Conservation (phyloP, 2,113 vertebrate genomes). For the Prunella fulvescens region DNA sequence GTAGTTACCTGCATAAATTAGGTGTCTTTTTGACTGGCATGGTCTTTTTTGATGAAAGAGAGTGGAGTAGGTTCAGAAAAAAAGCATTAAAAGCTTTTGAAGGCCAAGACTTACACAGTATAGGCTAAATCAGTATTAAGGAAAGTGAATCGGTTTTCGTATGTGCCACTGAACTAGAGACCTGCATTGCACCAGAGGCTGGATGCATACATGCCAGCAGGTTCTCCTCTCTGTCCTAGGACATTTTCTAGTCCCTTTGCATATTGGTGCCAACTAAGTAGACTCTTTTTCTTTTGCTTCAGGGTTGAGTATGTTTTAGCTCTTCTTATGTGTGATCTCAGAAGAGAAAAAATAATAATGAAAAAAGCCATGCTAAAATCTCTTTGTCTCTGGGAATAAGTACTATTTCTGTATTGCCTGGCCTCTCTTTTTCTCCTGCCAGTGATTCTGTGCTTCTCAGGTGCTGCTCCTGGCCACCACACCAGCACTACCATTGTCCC, state of each 20-base stretch:
- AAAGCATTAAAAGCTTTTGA: not conserved
- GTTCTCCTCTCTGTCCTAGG: not conserved
- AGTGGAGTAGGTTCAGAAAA: not conserved
- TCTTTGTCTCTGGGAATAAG: not conserved
- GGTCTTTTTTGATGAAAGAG: not conserved
- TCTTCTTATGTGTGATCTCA: not conserved
- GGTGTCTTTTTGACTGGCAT: not conserved
- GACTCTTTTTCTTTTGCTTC: not conserved
- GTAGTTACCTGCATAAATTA: not conserved
- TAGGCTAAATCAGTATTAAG: not conserved
- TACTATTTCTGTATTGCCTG: not conserved
- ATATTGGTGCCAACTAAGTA: not conserved
- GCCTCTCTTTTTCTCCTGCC: not conserved
- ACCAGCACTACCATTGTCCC: not conserved
- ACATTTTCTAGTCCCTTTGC: not conserved
- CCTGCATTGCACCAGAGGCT: not conserved
- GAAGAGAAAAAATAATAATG: not conserved
- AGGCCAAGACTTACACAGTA: not conserved
- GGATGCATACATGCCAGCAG: rapidly evolving
- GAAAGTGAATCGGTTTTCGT: not conserved
- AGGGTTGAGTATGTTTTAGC: not conserved
- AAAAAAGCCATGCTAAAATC: not conserved
- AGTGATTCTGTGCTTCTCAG: not conserved
- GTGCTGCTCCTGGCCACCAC: rapidly evolving
- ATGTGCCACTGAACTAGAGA: not conserved